A percentile compares a stretch with the other conserved stretches of the same genome.
Evolutionary conservation across 2,113 vertebrate species (phyloP).

Genomic region (Mesembrinibis cayennensis): DNA sequence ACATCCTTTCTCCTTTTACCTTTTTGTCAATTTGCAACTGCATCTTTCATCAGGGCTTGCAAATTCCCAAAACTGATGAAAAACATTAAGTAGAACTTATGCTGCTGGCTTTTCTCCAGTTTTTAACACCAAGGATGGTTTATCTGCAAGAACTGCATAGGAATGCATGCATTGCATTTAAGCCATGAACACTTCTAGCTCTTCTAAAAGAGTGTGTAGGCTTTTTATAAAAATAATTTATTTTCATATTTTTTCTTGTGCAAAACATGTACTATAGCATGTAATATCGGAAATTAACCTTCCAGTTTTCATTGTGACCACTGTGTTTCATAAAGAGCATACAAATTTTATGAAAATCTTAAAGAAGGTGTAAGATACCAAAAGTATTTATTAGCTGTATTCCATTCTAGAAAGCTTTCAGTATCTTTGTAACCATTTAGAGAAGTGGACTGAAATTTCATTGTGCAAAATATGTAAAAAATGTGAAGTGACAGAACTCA

Average conservation of each 20-base stretch:
- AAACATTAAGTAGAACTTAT: not conserved
- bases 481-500: not conserved
- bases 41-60: not conserved
- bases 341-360: not conserved
- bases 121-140: not conserved
- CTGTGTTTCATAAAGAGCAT: not conserved
- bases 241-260: not conserved
- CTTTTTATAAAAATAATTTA: not conserved
- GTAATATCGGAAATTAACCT: not conserved
- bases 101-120: not conserved
- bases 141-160: not conserved
- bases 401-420: not conserved
- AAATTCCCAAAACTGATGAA: not conserved
- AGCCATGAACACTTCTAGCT: not conserved
- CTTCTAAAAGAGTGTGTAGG: not conserved
- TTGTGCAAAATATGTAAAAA: not conserved
- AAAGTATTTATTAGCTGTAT: not conserved
- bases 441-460: not conserved
- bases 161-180: not conserved
- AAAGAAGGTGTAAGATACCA: not conserved
- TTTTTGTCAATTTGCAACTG: not conserved
- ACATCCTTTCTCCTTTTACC: not conserved
- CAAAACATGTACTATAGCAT: not conserved
- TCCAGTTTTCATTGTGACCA: not conserved
- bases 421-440: slow-evolving; percentile 32